phyloP scores from a whole-genome alignment of 2,888 invertebrate species.

The Ganaspis brasiliensis region DNA sequence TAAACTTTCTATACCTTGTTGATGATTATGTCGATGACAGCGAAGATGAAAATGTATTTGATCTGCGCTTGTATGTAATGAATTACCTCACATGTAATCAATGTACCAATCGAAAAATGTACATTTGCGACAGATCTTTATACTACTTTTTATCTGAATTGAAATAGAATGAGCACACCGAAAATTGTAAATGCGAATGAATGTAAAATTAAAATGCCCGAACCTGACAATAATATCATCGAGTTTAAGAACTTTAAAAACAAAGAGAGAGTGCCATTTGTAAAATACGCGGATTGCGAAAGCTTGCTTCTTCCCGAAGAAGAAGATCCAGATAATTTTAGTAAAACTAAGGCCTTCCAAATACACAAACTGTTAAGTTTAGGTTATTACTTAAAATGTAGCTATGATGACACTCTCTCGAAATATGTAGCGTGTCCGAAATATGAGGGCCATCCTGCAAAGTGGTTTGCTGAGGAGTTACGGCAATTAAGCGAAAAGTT shows the following conservation, averaged over 20 bases:
- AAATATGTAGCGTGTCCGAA: background rate
- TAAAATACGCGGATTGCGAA: background rate
- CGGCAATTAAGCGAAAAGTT: constrained; percentile 4
- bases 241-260: background rate
- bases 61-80: background rate
- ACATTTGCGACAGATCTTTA: background rate
- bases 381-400: constrained; percentile 44
- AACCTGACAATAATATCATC: background rate
- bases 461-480: constrained; percentile 42
- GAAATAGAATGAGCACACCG: background rate
- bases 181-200: background rate
- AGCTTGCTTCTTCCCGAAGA: background rate
- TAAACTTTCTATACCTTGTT: background rate
- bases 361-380: constrained; percentile 31
- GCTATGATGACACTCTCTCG: constrained; percentile 20
- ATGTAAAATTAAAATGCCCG: background rate
- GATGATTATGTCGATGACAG: background rate
- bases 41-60: background rate
- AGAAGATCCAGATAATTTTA: background rate
- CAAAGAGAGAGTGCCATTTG: background rate
- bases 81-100: too few species aligned
- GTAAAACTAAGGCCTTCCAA: constrained; percentile 27
- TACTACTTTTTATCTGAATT: background rate
- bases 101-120: background rate
- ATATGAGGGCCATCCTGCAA: constrained; percentile 5